Conservation (phyloP, 2,888 invertebrate genomes). For the Calameuta pallipes region DNA sequence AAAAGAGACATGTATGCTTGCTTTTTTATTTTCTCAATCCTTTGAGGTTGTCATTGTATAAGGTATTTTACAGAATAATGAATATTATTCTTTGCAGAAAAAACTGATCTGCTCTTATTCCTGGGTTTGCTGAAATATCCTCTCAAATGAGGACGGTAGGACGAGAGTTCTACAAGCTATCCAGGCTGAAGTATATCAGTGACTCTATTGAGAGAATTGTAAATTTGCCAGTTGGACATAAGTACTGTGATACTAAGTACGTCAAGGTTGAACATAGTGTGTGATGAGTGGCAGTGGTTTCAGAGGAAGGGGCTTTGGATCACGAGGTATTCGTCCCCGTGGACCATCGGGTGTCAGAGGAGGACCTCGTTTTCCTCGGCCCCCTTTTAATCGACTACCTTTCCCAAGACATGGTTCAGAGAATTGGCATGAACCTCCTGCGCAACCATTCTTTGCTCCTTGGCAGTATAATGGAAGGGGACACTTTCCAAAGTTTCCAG, state of each 20-base stretch:
- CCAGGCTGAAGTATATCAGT: constrained; percentile 2
- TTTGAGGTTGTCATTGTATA: background rate
- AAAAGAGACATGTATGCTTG: background rate
- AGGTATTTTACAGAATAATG: background rate
- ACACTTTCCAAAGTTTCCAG: constrained; percentile 21
- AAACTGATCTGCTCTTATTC: background rate
- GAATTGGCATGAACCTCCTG: constrained; percentile 18
- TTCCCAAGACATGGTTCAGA: constrained; percentile 4
- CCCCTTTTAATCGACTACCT: constrained; percentile 23
- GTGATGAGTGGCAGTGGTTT: constrained; percentile 53
- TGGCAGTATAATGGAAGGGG: constrained; percentile 29
- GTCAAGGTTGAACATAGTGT: constrained; percentile 11
- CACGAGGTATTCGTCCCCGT: constrained; percentile 38
- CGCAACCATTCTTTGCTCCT: constrained; percentile 13
- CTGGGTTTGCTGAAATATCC: background rate
- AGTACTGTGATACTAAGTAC: background rate
- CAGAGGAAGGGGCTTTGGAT: constrained; percentile 53
- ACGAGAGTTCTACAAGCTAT: background rate
- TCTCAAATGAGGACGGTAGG: constrained; percentile 15
- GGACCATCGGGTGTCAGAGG: constrained; percentile 30
- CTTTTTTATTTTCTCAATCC: background rate
- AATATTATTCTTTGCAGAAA: background rate
- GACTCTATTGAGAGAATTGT: background rate
- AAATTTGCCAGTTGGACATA: background rate
- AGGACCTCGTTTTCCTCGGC: constrained; percentile 26